Conservation (phyloP, 2,113 vertebrate species). For the Thalassoma bifasciatum region DNA sequence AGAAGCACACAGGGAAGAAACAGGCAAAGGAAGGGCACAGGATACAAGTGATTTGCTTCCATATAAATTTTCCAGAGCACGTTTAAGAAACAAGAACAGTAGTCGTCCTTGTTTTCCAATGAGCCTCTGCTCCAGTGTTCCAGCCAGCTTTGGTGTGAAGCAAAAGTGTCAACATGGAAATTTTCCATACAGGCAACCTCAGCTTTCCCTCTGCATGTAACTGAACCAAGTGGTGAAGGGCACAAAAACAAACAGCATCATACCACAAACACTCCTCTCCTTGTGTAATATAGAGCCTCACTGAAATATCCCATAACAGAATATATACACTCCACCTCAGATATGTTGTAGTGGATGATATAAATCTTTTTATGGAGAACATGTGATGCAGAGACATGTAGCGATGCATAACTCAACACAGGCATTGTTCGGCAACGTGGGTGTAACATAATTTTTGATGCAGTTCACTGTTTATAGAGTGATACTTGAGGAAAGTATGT, state of each 20-base stretch:
- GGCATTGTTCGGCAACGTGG: neutral
- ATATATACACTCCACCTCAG: no score
- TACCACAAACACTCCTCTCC: neutral
- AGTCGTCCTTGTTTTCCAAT: slow-evolving; percentile 6
- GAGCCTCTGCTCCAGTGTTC: neutral
- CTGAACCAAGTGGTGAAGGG: neutral
- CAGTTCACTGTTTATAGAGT: no score
- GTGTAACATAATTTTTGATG: neutral
- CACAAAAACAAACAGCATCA: slow-evolving; percentile 6
- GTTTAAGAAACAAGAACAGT: slow-evolving; percentile 5
- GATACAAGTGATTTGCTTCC: neutral
- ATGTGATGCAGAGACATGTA: neutral
- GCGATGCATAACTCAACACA: neutral
- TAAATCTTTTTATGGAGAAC: neutral
- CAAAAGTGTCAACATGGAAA: slow-evolving; percentile 20
- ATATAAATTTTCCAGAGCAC: neutral
- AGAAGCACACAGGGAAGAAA: neutral
- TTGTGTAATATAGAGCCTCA: neutral
- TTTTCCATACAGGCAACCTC: slow-evolving; percentile 17
- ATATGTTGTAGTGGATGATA: no score
- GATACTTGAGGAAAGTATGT: neutral
- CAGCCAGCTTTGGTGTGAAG: neutral
- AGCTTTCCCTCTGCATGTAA: slow-evolving; percentile 6
- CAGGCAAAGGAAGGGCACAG: neutral
- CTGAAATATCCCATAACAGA: neutral